Base-by-base conservation (phyloP, 2,888 invertebrate species). In the Dioctria rufipes region DNA sequence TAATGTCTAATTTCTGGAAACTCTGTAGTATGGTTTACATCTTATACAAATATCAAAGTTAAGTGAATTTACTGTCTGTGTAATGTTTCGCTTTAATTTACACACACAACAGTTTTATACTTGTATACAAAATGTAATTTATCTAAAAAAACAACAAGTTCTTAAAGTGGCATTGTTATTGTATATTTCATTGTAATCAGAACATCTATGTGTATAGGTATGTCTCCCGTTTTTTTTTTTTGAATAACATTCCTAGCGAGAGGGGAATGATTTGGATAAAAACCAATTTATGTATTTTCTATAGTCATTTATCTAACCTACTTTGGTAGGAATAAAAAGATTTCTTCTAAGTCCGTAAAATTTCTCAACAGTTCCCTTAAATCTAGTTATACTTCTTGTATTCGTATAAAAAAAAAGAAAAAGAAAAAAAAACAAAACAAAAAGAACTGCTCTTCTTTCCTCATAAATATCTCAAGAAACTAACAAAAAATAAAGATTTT, bases 401-500 rank as follows among this genome's bases (percentile, higher is more conserved):
- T 63, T 13, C 49, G 63, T 77, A 63, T 77, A 77, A 4, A 13
- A n/a, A 58, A 63, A 63, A 77, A 4, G 9, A n/a, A 40, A 63
- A 63, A 77, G 49, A 61, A 63, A 63, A 77, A 77, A 63, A 37
- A 77, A 77, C n/a, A n/a, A n/a, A n/a, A n/a, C n/a, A 77, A 43
- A 77, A 77, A 61, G 63, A 63, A 61, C 13, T 63, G 63, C 51
- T 77, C 40, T 54, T 54, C 54, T 54, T n/a, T 25, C 58, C 51
- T 77, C 49, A 39, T 77, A 61, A 77, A 63, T 39, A 63, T 77
- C 63, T 77, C 46, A 77, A 77, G 63, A 77, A 77, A 77, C 63
- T 54, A 77, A 77, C 73, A 73, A 51, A 73, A 73, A 73, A 73
- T 73, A 73, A 66, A 73, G 58, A 73, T 40, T 73, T 67, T 43